Percentiles rank a stretch among this genome's conserved stretches.
These are phyloP conservation scores for Protonemura montana DNA, from an alignment of 2,888 invertebrate genomes.

Conservation along the genomic window DNA sequence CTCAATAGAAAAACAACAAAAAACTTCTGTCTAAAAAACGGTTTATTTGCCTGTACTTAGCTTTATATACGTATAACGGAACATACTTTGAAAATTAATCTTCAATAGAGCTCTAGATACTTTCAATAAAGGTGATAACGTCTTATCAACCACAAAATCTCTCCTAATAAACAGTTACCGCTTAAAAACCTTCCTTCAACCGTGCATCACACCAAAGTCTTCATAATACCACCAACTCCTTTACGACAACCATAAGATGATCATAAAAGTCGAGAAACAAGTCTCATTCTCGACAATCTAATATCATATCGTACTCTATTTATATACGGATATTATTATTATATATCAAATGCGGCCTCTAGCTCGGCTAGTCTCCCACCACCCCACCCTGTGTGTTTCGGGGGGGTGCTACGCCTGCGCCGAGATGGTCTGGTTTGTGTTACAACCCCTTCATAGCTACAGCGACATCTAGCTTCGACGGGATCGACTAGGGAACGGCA, in stretches of 20 bases:
- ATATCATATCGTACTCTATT: neutral
- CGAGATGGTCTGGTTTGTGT: neutral
- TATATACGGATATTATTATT: neutral
- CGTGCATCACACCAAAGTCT: neutral
- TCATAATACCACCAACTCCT: neutral
- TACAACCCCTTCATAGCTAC: neutral
- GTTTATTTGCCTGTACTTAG: no score
- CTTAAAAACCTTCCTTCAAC: neutral
- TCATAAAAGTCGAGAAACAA: neutral
- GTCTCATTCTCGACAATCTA: neutral
- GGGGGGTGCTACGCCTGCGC: no score
- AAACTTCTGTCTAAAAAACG: no score
- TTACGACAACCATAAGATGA: neutral
- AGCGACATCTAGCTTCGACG: neutral
- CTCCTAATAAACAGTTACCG: neutral
- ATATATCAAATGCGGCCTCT: neutral
- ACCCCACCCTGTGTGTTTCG: no score
- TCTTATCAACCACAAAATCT: neutral
- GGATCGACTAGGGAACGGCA: neutral
- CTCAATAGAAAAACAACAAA: no score
- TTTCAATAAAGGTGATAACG: neutral
- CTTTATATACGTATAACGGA: no score
- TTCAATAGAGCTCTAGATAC: no score
- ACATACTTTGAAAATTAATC: no score
- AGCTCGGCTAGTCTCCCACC: no score